Evolutionary conservation across 1,140 invertebrate genomes (phyloP), one percentile per base, ranked within the genome.

Genomic region (Drosophila teissieri): DNA sequence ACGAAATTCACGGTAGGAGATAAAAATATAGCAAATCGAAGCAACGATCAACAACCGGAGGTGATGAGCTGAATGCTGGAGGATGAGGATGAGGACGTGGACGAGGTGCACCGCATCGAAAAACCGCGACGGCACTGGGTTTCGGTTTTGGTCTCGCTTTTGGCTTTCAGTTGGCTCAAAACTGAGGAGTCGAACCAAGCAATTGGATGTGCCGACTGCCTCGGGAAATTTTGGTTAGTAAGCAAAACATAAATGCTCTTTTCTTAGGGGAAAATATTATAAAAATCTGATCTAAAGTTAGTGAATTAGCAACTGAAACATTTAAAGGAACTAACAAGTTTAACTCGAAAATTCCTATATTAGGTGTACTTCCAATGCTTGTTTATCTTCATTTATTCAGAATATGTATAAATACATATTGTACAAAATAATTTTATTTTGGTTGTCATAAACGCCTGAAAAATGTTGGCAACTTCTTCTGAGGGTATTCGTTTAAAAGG

Each of bases 1-100:
- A 88, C 84, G 84, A 89, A 89, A 89, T 89, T 89, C 84, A 89
- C 84, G 84, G 84, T 89, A 89, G 84, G 80, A 89, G 84, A 89
- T 89, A 89, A 89, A 89, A 89, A 89, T 89, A 77, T 89, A 78
- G 68, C 84, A 84, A 89, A 89, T 89, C 84, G 85, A 89, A 89
- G 77, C 77, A 82, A 89, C 84, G 84, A 89, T 89, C 84, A 89
- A 89, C 84, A 88, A 73, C 84, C 84, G 70, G 75, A 88, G 84
- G 84, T 79, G 75, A 37, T 64, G 75, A 78, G 75, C 48, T 63
- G 49, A 49, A n/a, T 8, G 27, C 31, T 31, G 31, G 36, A 67
- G 56, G 42, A 63, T 40, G 73, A 27, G 48, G 46, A 39, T 14
- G 37, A 1, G 11, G 40, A 39, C 5, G 36, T 0, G 3, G 36